These are phyloP conservation scores for Beris chalybata DNA, from an alignment of 2,888 invertebrate genomes.

Conservation along the genomic window DNA sequence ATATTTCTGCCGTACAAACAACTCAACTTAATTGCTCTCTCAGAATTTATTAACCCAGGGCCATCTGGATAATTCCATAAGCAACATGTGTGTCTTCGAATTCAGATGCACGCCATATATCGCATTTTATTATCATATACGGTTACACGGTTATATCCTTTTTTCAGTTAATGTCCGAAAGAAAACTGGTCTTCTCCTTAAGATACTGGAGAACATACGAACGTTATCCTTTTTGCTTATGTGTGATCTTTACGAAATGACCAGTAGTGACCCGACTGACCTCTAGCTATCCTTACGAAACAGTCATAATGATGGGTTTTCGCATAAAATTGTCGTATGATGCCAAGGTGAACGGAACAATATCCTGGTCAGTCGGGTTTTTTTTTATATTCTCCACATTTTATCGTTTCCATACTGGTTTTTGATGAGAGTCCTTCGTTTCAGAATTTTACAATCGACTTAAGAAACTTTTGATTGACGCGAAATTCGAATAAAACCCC, in stretches of 20 bases:
- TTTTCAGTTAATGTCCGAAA: slow-evolving; percentile 15
- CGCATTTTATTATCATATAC: slow-evolving; percentile 14
- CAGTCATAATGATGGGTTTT: slow-evolving; percentile 22
- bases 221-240: slow-evolving; percentile 26
- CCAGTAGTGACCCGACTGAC: slow-evolving; percentile 29
- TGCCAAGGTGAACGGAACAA: slow-evolving; percentile 10
- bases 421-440: slow-evolving; percentile 1
- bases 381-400: slow-evolving; percentile 13
- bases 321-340: slow-evolving; percentile 7
- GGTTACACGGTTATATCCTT: background rate
- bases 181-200: slow-evolving; percentile 23
- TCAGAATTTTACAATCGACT: background rate
- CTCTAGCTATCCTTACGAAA: slow-evolving; percentile 21
- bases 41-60: slow-evolving; percentile 9
- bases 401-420: slow-evolving; percentile 28
- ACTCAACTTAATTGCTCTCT: no score
- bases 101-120: background rate
- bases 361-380: slow-evolving; percentile 17
- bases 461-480: slow-evolving; percentile 24
- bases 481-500: slow-evolving; percentile 5
- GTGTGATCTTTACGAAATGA: slow-evolving; percentile 19
- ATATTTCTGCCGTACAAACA: no score
- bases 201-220: background rate
- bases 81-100: background rate
- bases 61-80: slow-evolving; percentile 21